Evolutionary conservation across 2,113 vertebrate species (phyloP), one percentile per base, ranked within the genome.

Genomic region (Takifugu flavidus): DNA sequence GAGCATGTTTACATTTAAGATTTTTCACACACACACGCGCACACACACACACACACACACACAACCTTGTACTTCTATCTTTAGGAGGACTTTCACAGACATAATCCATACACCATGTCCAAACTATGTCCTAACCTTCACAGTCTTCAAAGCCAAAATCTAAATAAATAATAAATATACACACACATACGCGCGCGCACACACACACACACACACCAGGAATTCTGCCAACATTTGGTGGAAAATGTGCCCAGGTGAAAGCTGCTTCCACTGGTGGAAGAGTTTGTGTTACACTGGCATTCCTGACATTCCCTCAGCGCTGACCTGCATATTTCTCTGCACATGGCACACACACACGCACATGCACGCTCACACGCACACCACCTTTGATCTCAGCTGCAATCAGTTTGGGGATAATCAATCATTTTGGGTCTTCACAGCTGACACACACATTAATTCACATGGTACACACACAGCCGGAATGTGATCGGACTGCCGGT

Each of bases 211-310:
- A 6, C 15, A 13, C 44, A 3, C 4, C 66, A 20, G 20, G 20
- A 20, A 20, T 62, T 54, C 26, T 54, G 34, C 60, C 62, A 47
- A 62, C 43, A 51, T 59, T 51, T 61, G 62, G 55, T 49, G 56
- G 65, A 56, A 72, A 66, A 60, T 59, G 49, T 62, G 53, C 76
- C 53, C 85, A 85, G 79, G 87, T 85, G 80, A 47, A 47, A 14
- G 59, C 65, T 62, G 77, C 64, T 65, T 74, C 54, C 42, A 50
- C 67, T 70, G 31, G 75, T 53, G 57, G 75, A 80, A 64, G 68
- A 80, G 77, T 86, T 82, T 74, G 80, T 83, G 74, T 88, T 87
- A 80, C 84, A 72, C 82, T 65, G 81, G 83, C 87, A 90, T 90
- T 90, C 89, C 84, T 88, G 71, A 79, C 83, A 90, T 90, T 89